These are phyloP conservation scores for Mythimna pallens DNA, from an alignment of 2,888 invertebrate genomes.

Conservation along the genomic window DNA sequence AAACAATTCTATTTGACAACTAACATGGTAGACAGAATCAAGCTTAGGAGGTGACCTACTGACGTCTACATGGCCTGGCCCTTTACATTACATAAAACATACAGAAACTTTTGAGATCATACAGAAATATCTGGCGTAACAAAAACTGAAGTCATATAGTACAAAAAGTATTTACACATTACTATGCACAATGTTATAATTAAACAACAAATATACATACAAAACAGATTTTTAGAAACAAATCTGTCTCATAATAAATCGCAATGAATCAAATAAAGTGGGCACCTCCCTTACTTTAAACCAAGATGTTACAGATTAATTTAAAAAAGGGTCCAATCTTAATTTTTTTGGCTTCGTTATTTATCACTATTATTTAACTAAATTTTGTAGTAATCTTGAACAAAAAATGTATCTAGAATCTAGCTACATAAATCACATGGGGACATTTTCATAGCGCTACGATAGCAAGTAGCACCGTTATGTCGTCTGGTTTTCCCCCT, in stretches of 20 bases:
- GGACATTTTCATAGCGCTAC: slow-evolving; percentile 94
- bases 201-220: slow-evolving; percentile 58
- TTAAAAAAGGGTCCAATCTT: slow-evolving; percentile 55
- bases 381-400: slow-evolving; percentile 77
- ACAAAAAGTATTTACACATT: slow-evolving; percentile 64
- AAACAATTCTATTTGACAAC: slow-evolving; percentile 67
- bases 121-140: slow-evolving; percentile 59
- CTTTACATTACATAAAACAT: slow-evolving; percentile 48
- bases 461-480: slow-evolving; percentile 98
- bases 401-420: slow-evolving; percentile 77
- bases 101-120: slow-evolving; percentile 66
- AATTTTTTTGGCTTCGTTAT: slow-evolving; percentile 83
- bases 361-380: slow-evolving; percentile 78
- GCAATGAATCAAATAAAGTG: slow-evolving; percentile 45
- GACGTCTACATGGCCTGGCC: slow-evolving; percentile 20
- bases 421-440: slow-evolving; percentile 80
- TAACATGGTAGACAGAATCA: slow-evolving; percentile 44
- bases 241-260: slow-evolving; percentile 43
- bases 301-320: slow-evolving; percentile 53
- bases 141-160: slow-evolving; percentile 54
- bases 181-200: slow-evolving; percentile 60
- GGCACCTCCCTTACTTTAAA: slow-evolving; percentile 64
- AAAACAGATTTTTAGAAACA: slow-evolving; percentile 54
- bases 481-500: slow-evolving; percentile 99
- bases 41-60: slow-evolving; percentile 64